Evolutionary conservation across 2,797 vertebrate genomes (phyloP).

Genomic region (Lerista edwardsae): DNA sequence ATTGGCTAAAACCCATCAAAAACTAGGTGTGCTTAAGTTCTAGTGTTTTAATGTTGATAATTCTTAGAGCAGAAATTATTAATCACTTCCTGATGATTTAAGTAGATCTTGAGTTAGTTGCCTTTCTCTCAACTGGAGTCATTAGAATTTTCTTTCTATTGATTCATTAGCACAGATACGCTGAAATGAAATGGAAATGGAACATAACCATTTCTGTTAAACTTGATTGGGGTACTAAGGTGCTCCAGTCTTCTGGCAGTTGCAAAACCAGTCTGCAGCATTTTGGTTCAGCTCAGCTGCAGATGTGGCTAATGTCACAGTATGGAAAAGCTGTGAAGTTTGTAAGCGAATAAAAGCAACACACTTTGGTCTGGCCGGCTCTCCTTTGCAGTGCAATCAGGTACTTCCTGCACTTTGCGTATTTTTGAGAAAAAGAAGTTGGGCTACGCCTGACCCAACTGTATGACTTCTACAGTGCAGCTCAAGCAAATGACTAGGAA

Average conservation of each 20-base stretch:
- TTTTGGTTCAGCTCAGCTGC: background rate
- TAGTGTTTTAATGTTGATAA: no score
- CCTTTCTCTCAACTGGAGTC: background rate
- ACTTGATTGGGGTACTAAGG: background rate
- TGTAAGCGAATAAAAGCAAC: background rate
- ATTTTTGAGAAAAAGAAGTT: background rate
- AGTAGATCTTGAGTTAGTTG: background rate
- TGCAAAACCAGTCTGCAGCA: background rate
- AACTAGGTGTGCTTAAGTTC: background rate
- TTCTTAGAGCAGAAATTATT: no score
- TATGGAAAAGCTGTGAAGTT: background rate
- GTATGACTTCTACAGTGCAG: background rate
- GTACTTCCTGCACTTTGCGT: background rate
- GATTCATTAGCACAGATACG: background rate
- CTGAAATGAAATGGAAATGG: background rate
- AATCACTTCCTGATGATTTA: background rate
- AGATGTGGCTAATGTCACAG: background rate
- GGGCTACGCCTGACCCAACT: background rate
- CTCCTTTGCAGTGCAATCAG: background rate
- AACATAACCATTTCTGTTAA: background rate
- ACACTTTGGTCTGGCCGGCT: background rate
- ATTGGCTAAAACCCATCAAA: background rate
- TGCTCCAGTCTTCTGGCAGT: background rate
- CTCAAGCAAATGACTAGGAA: conserved; percentile 25
- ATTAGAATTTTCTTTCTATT: background rate